Base-by-base conservation (phyloP, 2,888 invertebrate species). In the Drosophila mimica region DNA sequence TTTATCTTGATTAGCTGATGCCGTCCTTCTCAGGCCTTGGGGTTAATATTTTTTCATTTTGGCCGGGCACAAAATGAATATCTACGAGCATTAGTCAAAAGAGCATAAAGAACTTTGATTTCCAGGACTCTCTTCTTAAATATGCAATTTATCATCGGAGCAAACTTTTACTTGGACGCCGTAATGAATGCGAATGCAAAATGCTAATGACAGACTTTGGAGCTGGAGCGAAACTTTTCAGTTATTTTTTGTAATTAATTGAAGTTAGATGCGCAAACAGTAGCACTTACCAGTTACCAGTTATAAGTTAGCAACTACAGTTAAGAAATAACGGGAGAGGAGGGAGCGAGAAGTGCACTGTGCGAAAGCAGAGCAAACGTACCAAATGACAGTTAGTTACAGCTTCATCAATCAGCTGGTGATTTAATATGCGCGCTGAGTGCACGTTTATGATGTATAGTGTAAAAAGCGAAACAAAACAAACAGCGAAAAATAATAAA, bases 141-240 rank as follows among this genome's bases (percentile, higher is more conserved):
- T 83, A 78, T 85, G 71, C 71, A 85, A 87, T 87, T 87, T 89
- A 87, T 87, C 89, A 87, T 87, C 69, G 49, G 25, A 57, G 38
- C 20, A 68, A 86, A 80, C 62, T 88, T 79, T 76, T 58, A 61
- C 75, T 56, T 38, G 25, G 48, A 36, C 40, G 36, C 48, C 86
- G 20, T 88, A 85, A 85, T 85, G 88, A 88, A 78, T 81, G 79
- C 74, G 80, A 82, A 88, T 88, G 88, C 81, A 86, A 85, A 88
- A 88, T 83, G 78, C 80, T 85, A 85, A 88, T 85, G 79, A 82
- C 81, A 85, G 81, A 77, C 48, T 46, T 46, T 25, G 54, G 61
- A 57, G 69, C 67, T 65, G 66, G 57, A 74, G 69, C 58, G 70
- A 82, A 85, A 86, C 74, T 85, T 85, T 80, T 68, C 83, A 70